These are phyloP conservation scores for Planiliza haematocheilus DNA, from an alignment of 2,113 vertebrate genomes.

Conservation along the genomic window DNA sequence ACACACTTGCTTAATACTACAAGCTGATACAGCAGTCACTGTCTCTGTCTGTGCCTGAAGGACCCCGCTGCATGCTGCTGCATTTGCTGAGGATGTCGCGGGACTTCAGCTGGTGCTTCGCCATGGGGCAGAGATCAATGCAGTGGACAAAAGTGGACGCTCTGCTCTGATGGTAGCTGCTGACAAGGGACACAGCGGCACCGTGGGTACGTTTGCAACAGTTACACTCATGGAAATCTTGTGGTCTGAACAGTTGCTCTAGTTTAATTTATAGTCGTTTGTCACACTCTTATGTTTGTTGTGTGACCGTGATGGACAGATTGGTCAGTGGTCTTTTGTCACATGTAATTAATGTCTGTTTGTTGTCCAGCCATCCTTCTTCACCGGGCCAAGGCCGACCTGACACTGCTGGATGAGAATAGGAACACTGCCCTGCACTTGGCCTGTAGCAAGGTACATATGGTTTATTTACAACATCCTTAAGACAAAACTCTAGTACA, in stretches of 20 bases:
- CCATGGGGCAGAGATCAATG: constrained; percentile 92
- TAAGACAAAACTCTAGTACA: not conserved
- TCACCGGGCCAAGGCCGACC: constrained; percentile 93
- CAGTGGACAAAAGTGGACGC: constrained; percentile 89
- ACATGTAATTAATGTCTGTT: not conserved
- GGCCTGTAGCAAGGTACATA: constrained; percentile 94
- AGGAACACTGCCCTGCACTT: constrained; percentile 98
- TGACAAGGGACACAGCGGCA: constrained; percentile 92
- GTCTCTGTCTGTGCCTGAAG: constrained; percentile 70
- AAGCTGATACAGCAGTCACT: not conserved
- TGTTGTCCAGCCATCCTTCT: constrained; percentile 90
- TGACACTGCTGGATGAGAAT: constrained; percentile 94
- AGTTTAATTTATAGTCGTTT: too few species aligned
- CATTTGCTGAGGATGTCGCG: constrained; percentile 92
- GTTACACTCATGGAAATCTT: not conserved
- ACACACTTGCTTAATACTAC: not conserved
- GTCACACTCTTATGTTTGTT: too few species aligned
- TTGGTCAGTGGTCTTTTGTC: not conserved
- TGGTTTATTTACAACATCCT: not conserved
- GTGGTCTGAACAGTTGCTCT: not conserved
- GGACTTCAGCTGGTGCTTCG: constrained; percentile 94
- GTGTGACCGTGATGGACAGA: too few species aligned
- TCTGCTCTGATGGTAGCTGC: constrained; percentile 96
- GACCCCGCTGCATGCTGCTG: constrained; percentile 96
- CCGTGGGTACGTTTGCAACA: constrained; percentile 85